Conservation (phyloP, 2,113 vertebrate species). For the Hemichromis elongatus region DNA sequence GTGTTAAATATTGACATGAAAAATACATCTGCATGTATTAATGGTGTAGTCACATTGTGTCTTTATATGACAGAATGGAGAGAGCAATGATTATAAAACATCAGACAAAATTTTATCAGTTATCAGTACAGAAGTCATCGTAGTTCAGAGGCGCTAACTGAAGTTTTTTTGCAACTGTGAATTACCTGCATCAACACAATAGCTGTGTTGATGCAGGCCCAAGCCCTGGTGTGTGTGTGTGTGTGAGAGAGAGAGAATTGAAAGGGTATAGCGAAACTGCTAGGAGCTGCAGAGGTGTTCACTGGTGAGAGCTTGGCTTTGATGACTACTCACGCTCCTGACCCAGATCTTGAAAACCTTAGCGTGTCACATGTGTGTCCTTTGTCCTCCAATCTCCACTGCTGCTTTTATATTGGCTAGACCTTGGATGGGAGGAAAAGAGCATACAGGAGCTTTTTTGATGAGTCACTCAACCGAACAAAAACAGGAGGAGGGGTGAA, state of each 20-base stretch:
- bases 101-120: neutral
- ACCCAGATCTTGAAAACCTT: conserved; percentile 66
- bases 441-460: conserved; percentile 39
- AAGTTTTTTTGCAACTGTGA: neutral
- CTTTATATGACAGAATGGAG: neutral
- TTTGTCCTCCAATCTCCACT: conserved; percentile 44
- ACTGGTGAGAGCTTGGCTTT: conserved; percentile 20
- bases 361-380: conserved; percentile 58
- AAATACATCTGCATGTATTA: neutral
- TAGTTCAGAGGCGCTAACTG: neutral
- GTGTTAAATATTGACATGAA: neutral
- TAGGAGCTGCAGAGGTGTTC: conserved; percentile 14
- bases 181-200: neutral
- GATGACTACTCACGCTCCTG: conserved; percentile 45
- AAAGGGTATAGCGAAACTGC: neutral
- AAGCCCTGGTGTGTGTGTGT: neutral
- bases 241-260: neutral
- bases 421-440: conserved; percentile 24
- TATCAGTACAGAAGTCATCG: neutral
- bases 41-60: neutral
- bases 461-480: conserved; percentile 69
- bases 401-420: conserved; percentile 50
- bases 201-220: neutral
- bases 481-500: conserved; percentile 39
- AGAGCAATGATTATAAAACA: neutral